Base-by-base conservation (phyloP, 2,113 vertebrate species). In the Tapirus terrestris region DNA sequence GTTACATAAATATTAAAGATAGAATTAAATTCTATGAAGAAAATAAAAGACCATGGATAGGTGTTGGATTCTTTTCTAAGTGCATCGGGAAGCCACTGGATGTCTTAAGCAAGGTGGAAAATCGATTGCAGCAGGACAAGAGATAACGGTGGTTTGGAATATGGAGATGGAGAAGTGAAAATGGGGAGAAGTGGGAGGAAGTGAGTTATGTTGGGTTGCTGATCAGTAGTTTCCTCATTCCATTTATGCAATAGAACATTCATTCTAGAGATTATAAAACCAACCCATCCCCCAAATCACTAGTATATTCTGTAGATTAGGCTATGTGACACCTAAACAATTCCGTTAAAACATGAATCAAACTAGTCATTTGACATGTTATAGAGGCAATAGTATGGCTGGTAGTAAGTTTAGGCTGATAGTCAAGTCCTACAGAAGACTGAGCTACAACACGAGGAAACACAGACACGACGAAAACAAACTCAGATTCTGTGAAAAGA, bases 401-500 rank as follows among this genome's bases (percentile, higher is more conserved):
- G 25, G 39, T 14, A 68, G 23, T 29, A 39, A 60, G 70, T 36
- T 31, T 51, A 27, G 29, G 36, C 31, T 84, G 76, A 91, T 20
- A 84, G 45, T 43, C 51, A 86, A 77, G 33, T 67, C 48, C 53
- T 53, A 5, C 3, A 33, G 51, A 75, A 63, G 33, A 84, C 1
- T 39, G 96, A 96, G 76, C 10, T 31, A 68, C 2, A 43, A 70
- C 70, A 48, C n/a, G 43, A 39, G 39, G 39, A 39, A 39, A 48
- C 70, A 3, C 53, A 91, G 67, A 93, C 39, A 53, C 7, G 70
- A 88, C 48, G 23, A 82, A 95, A 94, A 86, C 20, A 60, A 94
- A 93, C 61, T 85, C 85, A 65, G 36, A 89, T 39, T 83, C 56
- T 75, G 3, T 89, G n/a, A 70, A 94, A 93, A 93, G 58, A 89